A percentile compares a stretch with the other conserved stretches of the same genome.
Evolutionary conservation across 2,888 invertebrate species (phyloP).

Genomic region (Chaetoderma sp.): DNA sequence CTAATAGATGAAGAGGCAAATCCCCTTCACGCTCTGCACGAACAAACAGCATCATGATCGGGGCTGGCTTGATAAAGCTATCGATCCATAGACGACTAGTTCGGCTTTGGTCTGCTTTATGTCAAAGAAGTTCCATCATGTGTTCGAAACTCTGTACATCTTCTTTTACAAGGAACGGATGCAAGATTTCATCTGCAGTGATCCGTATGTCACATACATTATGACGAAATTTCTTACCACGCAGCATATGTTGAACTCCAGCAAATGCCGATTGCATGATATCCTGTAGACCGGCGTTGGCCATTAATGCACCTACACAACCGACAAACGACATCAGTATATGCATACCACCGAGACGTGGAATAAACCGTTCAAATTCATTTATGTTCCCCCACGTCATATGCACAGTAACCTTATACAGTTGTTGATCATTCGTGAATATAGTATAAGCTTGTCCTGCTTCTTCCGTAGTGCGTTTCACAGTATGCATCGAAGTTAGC

Average conservation of each 20-base stretch:
- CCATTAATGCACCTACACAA: constrained; percentile 31
- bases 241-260: constrained; percentile 17
- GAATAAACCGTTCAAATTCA: constrained; percentile 17
- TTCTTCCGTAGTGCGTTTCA: constrained; percentile 11
- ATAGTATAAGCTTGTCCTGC: constrained; percentile 25
- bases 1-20: too few species aligned
- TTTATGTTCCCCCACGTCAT: constrained; percentile 27
- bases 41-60: too few species aligned
- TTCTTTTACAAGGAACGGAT: not conserved
- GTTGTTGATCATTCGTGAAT: constrained; percentile 36
- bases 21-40: too few species aligned
- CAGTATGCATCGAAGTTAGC: constrained; percentile 32
- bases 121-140: not conserved
- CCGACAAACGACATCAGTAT: constrained; percentile 32
- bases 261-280: constrained; percentile 25
- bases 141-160: not conserved
- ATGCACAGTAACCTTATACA: constrained; percentile 27
- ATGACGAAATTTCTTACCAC: constrained; percentile 1
- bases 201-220: not conserved
- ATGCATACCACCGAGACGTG: constrained; percentile 34
- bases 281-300: constrained; percentile 25
- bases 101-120: too few species aligned
- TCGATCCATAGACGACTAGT: not conserved
- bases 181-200: not conserved
- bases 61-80: not conserved